Percentiles rank a stretch among this genome's conserved stretches.
Conservation (phyloP, 2,797 vertebrate species). For the Sternarchorhynchus goeldii region DNA sequence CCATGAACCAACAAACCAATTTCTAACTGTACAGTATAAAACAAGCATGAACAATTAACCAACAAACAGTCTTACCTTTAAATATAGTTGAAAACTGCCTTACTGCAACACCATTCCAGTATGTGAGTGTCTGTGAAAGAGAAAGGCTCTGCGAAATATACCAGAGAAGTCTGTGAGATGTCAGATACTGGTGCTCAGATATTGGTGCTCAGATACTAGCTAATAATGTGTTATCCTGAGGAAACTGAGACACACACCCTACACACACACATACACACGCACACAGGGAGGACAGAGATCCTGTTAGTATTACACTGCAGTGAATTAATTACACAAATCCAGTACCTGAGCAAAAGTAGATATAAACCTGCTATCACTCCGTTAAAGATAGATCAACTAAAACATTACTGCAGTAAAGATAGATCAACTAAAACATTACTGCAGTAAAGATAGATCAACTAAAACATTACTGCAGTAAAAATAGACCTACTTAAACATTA, state of each 20-base stretch:
- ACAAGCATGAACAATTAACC: not conserved
- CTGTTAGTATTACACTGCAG: too few species aligned
- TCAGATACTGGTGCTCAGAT: conserved; percentile 68
- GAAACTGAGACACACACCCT: conserved; percentile 66
- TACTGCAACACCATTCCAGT: conserved; percentile 73
- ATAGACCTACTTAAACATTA: too few species aligned
- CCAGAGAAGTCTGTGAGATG: conserved; percentile 72
- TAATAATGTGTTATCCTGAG: conserved; percentile 81
- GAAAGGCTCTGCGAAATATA: conserved; percentile 60
- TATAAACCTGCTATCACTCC: too few species aligned
- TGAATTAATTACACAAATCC: too few species aligned
- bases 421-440: too few species aligned
- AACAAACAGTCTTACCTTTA: conserved; percentile 47
- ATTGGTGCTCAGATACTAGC: conserved; percentile 69
- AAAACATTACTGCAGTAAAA: too few species aligned
- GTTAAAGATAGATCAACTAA: too few species aligned
- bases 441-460: too few species aligned
- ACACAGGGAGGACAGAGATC: not conserved
- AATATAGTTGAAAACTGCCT: conserved; percentile 58
- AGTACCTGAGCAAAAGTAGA: too few species aligned
- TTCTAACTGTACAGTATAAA: not conserved
- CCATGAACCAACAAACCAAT: too few species aligned
- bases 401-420: too few species aligned
- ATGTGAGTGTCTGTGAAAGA: conserved; percentile 50
- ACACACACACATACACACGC: conserved; percentile 2